These are phyloP conservation scores for Argya squamiceps DNA, from an alignment of 2,797 vertebrate genomes.

Conservation along the genomic window DNA sequence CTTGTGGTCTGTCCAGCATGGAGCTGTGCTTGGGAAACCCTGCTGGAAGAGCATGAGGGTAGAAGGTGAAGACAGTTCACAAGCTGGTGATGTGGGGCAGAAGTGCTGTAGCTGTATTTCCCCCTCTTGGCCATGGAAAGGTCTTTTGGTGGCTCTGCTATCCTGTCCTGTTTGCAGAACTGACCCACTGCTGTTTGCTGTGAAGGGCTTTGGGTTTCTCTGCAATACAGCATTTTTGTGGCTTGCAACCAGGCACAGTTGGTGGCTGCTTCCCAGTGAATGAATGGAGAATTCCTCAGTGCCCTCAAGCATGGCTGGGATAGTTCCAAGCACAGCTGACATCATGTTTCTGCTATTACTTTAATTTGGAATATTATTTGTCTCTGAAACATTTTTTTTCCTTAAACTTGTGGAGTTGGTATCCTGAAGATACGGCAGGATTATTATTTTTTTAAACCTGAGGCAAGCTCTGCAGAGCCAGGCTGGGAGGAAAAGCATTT, in stretches of 20 bases:
- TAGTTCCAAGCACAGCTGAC: background rate
- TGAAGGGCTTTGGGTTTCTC: background rate
- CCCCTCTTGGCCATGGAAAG: background rate
- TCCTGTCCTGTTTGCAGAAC: background rate
- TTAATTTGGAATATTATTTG: background rate
- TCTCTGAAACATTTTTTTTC: background rate
- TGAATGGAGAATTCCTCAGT: background rate
- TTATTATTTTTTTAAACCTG: background rate
- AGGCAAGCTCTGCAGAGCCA: background rate
- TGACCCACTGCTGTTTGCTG: background rate
- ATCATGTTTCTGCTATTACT: background rate
- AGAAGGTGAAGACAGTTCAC: background rate
- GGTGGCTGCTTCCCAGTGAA: background rate
- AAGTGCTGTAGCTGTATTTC: background rate
- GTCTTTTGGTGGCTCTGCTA: background rate
- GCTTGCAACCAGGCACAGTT: background rate
- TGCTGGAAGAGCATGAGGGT: background rate
- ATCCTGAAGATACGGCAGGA: background rate
- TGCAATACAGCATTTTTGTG: background rate
- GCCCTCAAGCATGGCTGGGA: background rate
- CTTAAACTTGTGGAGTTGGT: background rate
- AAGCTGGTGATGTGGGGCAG: accelerated
- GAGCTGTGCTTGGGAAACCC: background rate
- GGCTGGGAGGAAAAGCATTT: background rate
- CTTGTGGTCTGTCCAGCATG: background rate